These are phyloP conservation scores for Apantesis nais DNA, from an alignment of 2,888 invertebrate genomes.

Conservation along the genomic window DNA sequence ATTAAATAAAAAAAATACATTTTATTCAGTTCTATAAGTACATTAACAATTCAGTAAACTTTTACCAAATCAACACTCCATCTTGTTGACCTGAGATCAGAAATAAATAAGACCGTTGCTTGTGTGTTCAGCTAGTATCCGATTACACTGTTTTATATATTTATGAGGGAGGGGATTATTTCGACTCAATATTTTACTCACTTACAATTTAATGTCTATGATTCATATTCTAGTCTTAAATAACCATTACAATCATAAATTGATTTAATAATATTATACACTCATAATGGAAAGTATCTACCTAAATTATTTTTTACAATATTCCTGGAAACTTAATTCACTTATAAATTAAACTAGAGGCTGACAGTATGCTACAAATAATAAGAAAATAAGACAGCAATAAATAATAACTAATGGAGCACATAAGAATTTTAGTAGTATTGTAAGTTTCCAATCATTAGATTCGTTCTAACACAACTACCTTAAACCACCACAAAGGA, in stretches of 20 bases:
- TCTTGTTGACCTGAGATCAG: constrained; percentile 80
- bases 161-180: constrained; percentile 44
- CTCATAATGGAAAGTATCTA: constrained; percentile 74
- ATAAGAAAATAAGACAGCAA: constrained; percentile 48
- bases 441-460: constrained; percentile 42
- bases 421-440: constrained; percentile 33
- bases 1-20: constrained; percentile 84
- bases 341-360: constrained; percentile 61
- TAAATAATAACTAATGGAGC: constrained; percentile 55
- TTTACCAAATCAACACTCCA: constrained; percentile 81
- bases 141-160: constrained; percentile 35
- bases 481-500: constrained; percentile 55
- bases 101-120: constrained; percentile 70
- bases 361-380: constrained; percentile 58
- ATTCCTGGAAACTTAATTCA: constrained; percentile 60
- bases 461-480: constrained; percentile 48
- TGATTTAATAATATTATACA: constrained; percentile 77
- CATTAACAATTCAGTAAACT: constrained; percentile 83
- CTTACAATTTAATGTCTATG: constrained; percentile 69
- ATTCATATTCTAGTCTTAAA: constrained; percentile 66
- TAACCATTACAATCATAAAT: constrained; percentile 70
- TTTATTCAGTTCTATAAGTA: constrained; percentile 83
- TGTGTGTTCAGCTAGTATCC: constrained; percentile 42
- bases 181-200: constrained; percentile 57
- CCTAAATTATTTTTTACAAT: constrained; percentile 69